These are phyloP conservation scores for Troides oblongomaculatus DNA, from an alignment of 2,888 invertebrate species.

Conservation along the genomic window DNA sequence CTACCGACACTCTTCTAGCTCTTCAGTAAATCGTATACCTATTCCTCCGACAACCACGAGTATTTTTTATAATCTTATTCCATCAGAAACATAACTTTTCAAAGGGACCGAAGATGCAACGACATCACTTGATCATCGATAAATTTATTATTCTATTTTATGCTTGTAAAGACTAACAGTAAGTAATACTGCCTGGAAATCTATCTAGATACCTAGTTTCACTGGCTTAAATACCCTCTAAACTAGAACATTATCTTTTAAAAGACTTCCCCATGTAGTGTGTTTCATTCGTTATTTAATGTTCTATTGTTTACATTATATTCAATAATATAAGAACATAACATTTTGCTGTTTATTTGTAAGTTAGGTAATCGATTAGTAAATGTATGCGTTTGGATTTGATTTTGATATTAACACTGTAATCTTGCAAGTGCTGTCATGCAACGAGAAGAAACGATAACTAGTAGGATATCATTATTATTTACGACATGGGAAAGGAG, in stretches of 20 bases:
- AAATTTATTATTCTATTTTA: too few relatives aligned
- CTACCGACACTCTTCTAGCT: constrained; percentile 19
- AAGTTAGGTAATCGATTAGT: too few relatives aligned
- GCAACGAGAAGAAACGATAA: constrained; percentile 4
- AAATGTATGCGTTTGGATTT: not conserved
- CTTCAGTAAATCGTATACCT: constrained; percentile 5
- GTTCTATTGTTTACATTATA: too few relatives aligned
- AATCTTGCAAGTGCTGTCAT: not conserved
- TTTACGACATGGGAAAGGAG: constrained; percentile 31
- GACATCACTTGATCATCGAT: not conserved
- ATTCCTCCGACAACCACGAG: not conserved
- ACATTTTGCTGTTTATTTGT: too few relatives aligned
- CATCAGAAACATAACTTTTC: not conserved
- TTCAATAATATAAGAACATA: too few relatives aligned
- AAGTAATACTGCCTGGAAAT: too few relatives aligned
- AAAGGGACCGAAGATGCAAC: not conserved
- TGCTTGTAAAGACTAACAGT: too few relatives aligned
- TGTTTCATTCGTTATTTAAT: too few relatives aligned
- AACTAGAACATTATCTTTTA: too few relatives aligned
- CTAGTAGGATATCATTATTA: constrained; percentile 17
- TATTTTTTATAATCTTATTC: not conserved
- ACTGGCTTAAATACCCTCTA: too few relatives aligned
- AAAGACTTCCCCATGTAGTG: too few relatives aligned
- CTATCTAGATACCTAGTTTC: too few relatives aligned
- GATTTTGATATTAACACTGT: not conserved